Percentiles rank a stretch among this genome's conserved stretches.
These are phyloP conservation scores for Bolinopsis microptera DNA, from an alignment of 37 sponge, comb jelly and placozoan species.

Conservation along the genomic window DNA sequence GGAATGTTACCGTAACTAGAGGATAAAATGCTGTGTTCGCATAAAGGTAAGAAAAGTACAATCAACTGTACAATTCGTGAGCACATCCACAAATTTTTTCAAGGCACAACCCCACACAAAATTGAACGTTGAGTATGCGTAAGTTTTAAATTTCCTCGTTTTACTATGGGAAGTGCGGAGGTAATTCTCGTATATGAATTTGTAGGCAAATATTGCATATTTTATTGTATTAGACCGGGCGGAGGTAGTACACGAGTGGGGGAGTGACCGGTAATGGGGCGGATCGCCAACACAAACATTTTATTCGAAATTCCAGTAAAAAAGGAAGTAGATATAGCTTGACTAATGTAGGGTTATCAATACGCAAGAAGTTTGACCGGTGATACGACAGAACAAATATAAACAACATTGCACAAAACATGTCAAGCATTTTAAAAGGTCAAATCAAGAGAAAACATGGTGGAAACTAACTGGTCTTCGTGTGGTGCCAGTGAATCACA, in stretches of 20 bases:
- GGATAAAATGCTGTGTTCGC: neutral
- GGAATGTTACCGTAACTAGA: too few relatives aligned
- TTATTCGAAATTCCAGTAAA: neutral
- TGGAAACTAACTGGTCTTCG: neutral
- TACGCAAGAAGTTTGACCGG: too few relatives aligned
- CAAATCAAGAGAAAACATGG: too few relatives aligned
- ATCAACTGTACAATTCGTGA: neutral
- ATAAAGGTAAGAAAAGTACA: neutral
- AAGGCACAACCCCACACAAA: neutral
- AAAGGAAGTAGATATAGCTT: neutral
- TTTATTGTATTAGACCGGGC: neutral
- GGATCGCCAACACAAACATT: neutral
- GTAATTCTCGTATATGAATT: neutral
- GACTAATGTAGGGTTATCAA: too few relatives aligned
- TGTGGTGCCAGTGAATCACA: slow-evolving; percentile 22
- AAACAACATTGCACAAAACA: too few relatives aligned
- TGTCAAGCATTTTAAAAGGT: too few relatives aligned
- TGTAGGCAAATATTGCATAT: neutral
- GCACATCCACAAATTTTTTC: neutral
- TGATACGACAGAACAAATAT: too few relatives aligned
- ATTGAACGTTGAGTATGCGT: neutral
- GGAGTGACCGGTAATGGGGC: neutral
- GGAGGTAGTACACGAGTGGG: neutral
- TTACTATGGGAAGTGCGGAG: neutral
- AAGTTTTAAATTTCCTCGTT: neutral